phyloP scores from a whole-genome alignment of 2,797 vertebrate species.

The Salmo trutta region DNA sequence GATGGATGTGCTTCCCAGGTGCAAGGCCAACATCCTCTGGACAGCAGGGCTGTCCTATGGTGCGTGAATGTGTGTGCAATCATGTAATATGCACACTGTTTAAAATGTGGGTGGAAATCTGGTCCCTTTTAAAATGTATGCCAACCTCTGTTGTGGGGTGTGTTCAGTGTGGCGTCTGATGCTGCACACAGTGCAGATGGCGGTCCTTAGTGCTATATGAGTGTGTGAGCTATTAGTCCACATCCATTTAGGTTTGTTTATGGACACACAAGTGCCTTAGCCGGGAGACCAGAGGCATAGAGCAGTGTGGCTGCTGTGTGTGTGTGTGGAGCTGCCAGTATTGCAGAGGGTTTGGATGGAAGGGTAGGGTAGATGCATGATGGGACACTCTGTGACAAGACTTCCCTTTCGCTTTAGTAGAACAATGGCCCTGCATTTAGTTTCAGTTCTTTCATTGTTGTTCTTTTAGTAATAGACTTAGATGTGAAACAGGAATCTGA shows the following conservation, averaged over 20 bases:
- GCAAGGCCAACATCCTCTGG: background rate
- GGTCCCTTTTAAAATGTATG: constrained; percentile 37
- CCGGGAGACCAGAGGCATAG: constrained; percentile 72
- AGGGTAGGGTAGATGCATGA: background rate
- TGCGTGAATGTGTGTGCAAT: constrained; percentile 3
- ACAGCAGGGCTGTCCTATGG: background rate
- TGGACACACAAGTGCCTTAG: constrained; percentile 81
- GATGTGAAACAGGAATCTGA: constrained; percentile 7
- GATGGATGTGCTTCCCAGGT: background rate
- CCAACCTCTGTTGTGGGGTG: constrained; percentile 45
- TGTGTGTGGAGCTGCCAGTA: constrained; percentile 19
- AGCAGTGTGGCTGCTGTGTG: constrained; percentile 49
- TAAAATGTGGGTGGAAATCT: constrained; percentile 32
- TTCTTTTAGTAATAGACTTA: constrained; percentile 8
- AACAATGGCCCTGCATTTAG: constrained; percentile 2
- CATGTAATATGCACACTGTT: background rate
- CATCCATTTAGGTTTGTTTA: constrained; percentile 66
- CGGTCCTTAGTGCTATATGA: constrained; percentile 68
- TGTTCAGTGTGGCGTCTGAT: constrained; percentile 51
- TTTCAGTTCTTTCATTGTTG: constrained; percentile 56
- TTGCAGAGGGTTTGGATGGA: background rate
- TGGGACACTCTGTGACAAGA: background rate
- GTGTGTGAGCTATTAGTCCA: constrained; percentile 69
- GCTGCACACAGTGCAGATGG: constrained; percentile 58
- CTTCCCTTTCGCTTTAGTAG: background rate